These are phyloP conservation scores for Agrochola lychnidis DNA, from an alignment of 2,888 invertebrate species.

Conservation along the genomic window DNA sequence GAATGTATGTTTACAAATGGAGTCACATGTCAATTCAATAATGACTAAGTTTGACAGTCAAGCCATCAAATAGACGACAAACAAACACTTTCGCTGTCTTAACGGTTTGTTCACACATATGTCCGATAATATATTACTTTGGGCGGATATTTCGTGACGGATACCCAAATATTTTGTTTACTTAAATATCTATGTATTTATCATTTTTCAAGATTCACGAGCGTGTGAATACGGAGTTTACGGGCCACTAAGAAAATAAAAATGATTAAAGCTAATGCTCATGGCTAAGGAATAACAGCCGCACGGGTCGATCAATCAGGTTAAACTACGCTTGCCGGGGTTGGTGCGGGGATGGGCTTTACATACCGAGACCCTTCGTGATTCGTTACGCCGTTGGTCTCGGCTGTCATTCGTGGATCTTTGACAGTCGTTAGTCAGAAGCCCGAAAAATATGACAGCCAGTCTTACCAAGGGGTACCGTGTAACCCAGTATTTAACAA, in stretches of 20 bases:
- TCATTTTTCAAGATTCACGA: not conserved
- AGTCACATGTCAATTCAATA: slow-evolving; percentile 5
- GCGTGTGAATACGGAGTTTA: not conserved
- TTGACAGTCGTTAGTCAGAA: not conserved
- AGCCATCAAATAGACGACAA: slow-evolving; percentile 3
- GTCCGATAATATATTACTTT: not conserved
- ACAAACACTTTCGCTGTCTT: slow-evolving; percentile 27
- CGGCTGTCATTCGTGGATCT: not conserved
- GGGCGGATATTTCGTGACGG: not conserved
- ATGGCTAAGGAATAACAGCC: not conserved
- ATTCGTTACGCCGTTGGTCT: not conserved
- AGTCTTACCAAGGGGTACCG: not conserved
- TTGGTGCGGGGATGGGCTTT: not conserved
- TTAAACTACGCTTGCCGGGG: not conserved
- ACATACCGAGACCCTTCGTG: not conserved
- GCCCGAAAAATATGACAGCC: not conserved
- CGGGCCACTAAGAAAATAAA: not conserved
- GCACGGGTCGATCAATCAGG: not conserved
- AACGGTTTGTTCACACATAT: not conserved
- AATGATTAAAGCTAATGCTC: not conserved
- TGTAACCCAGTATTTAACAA: not conserved
- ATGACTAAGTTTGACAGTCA: slow-evolving; percentile 2
- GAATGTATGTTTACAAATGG: not conserved
- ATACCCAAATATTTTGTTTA: not conserved
- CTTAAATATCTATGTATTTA: no score